These are phyloP conservation scores for Leptopilina syphax DNA, from an alignment of 2,888 invertebrate genomes.

Conservation along the genomic window DNA sequence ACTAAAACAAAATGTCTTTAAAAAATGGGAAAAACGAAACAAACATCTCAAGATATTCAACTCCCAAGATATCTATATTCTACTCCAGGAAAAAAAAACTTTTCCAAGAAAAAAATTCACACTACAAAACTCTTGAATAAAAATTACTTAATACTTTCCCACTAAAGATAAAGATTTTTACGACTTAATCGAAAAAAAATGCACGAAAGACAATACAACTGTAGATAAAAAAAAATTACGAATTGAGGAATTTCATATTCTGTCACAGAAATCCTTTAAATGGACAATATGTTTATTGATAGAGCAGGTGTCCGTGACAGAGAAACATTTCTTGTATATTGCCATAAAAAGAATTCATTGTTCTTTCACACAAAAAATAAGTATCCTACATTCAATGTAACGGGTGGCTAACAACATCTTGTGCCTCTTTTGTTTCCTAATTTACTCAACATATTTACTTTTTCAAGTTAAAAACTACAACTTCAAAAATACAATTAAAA, in stretches of 20 bases:
- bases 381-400: slow-evolving; percentile 34
- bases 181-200: background rate
- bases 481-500: background rate
- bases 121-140: background rate
- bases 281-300: slow-evolving; percentile 19
- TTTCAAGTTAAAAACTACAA: background rate
- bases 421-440: slow-evolving; percentile 20
- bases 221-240: background rate
- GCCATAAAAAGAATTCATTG: slow-evolving; percentile 43
- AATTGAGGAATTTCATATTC: slow-evolving; percentile 13
- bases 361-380: slow-evolving; percentile 44
- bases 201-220: background rate
- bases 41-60: background rate
- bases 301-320: slow-evolving; percentile 49
- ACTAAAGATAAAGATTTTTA: background rate
- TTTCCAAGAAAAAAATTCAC: background rate
- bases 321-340: slow-evolving; percentile 34
- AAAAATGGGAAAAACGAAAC: background rate
- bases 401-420: slow-evolving; percentile 42
- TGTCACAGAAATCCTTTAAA: slow-evolving; percentile 30
- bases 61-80: background rate
- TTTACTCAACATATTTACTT: background rate
- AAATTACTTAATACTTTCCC: background rate
- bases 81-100: background rate
- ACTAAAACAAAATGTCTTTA: background rate